A percentile compares a stretch with the other conserved stretches of the same genome.
phyloP scores from a whole-genome alignment of 1,140 invertebrate genomes.

The Leptinotarsa undecemlineata region DNA sequence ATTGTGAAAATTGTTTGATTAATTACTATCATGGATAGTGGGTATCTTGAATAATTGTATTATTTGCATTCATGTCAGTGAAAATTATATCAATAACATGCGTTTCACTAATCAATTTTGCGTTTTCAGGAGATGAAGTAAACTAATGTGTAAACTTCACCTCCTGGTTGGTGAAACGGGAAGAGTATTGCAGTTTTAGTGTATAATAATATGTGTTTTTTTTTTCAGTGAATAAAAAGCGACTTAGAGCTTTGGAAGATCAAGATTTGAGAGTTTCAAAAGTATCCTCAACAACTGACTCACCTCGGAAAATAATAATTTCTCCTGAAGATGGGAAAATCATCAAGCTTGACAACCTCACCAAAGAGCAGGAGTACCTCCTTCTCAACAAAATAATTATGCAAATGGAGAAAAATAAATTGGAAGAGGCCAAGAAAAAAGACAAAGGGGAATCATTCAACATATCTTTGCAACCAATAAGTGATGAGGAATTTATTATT shows the following conservation, averaged over 20 bases:
- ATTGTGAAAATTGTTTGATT: no score
- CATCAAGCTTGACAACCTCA: constrained; percentile 66
- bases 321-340: constrained; percentile 78
- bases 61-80: no score
- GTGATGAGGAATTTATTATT: constrained; percentile 56
- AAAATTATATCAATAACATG: no score
- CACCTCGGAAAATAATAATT: constrained; percentile 73
- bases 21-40: no score
- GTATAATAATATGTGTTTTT: not conserved
- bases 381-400: constrained; percentile 77
- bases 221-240: constrained; percentile 42
- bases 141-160: no score
- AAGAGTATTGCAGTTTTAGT: not conserved
- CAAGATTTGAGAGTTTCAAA: constrained; percentile 52
- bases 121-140: no score
- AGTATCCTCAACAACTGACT: constrained; percentile 26
- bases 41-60: no score
- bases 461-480: constrained; percentile 50
- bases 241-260: constrained; percentile 54
- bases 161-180: no score
- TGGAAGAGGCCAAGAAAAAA: constrained; percentile 73
- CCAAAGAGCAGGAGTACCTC: constrained; percentile 77
- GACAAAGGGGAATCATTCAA: constrained; percentile 57
- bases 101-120: no score
- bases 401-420: constrained; percentile 77